These are phyloP conservation scores for Corydoras sp. DNA, from an alignment of 2,113 vertebrate genomes.

Conservation along the genomic window DNA sequence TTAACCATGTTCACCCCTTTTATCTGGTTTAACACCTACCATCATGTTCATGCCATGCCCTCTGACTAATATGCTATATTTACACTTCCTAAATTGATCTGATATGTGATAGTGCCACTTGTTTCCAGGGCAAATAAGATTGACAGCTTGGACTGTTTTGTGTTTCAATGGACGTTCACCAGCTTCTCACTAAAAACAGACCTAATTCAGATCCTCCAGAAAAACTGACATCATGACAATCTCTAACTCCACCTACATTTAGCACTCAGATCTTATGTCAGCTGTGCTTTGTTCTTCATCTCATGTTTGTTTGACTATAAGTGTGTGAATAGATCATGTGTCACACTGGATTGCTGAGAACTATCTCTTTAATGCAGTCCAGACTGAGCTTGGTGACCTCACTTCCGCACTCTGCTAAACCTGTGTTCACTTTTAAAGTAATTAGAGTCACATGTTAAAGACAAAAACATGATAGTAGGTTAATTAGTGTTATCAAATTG, in stretches of 20 bases:
- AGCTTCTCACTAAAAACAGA: not conserved
- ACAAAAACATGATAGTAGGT: not conserved
- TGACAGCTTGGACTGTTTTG: conserved; percentile 9
- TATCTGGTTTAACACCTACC: not conserved
- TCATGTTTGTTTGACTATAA: not conserved
- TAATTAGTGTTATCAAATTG: too few relatives aligned
- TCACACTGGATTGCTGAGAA: not conserved
- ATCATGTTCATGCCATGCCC: conserved; percentile 8
- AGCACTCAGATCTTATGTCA: not conserved
- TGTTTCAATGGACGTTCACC: not conserved
- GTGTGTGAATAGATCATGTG: not conserved
- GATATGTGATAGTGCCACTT: conserved; percentile 36
- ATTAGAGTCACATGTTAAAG: conserved; percentile 23
- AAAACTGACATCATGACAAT: too few relatives aligned
- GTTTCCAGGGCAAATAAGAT: conserved; percentile 37
- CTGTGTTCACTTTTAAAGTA: conserved; percentile 2
- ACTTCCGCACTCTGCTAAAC: conserved; percentile 16
- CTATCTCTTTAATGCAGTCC: conserved; percentile 14
- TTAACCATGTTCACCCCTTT: not conserved
- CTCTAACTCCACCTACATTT: not conserved
- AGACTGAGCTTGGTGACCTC: conserved; percentile 15
- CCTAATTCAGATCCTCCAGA: not conserved
- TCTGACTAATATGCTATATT: conserved; percentile 45
- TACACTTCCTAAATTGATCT: conserved; percentile 41
- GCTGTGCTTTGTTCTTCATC: not conserved